Percentiles rank a stretch among this genome's conserved stretches.
Conservation (phyloP, 2,797 vertebrate genomes). For the Bryconaethiops microstoma region DNA sequence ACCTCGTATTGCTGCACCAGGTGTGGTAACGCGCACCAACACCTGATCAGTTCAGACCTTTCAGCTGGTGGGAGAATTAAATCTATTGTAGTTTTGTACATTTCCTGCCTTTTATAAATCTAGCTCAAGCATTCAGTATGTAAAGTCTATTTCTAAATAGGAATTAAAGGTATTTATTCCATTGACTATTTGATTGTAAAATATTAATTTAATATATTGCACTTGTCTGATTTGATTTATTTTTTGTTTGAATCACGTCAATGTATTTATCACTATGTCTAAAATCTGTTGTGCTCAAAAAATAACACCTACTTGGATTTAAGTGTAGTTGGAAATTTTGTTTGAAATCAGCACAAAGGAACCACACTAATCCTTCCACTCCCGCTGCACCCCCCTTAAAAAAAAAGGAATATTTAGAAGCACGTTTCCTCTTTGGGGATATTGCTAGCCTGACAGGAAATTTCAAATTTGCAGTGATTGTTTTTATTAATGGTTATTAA, state of each 20-base stretch:
- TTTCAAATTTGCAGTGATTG: conserved; percentile 61
- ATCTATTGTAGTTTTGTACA: neutral
- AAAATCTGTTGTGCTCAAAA: neutral
- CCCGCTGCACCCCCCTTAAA: neutral
- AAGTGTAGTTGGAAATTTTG: conserved; percentile 8
- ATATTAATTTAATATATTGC: neutral
- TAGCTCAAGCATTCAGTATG: neutral
- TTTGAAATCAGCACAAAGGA: neutral
- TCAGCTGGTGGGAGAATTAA: neutral
- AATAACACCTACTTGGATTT: neutral
- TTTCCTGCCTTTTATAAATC: neutral
- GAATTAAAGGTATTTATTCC: neutral
- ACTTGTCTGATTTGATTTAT: neutral
- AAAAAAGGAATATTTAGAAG: conserved; percentile 45
- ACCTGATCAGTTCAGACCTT: conserved; percentile 30
- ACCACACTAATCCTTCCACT: neutral
- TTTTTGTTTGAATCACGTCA: neutral
- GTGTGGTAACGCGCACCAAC: conserved; percentile 20
- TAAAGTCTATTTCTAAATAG: neutral
- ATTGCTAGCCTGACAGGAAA: conserved; percentile 55
- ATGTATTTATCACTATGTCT: neutral
- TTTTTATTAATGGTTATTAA: conserved; percentile 60
- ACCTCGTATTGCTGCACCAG: conserved; percentile 43
- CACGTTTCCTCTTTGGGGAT: conserved; percentile 44
- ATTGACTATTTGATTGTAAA: neutral